phyloP scores from a whole-genome alignment of 2,113 vertebrate species.

The Sula dactylatra region DNA sequence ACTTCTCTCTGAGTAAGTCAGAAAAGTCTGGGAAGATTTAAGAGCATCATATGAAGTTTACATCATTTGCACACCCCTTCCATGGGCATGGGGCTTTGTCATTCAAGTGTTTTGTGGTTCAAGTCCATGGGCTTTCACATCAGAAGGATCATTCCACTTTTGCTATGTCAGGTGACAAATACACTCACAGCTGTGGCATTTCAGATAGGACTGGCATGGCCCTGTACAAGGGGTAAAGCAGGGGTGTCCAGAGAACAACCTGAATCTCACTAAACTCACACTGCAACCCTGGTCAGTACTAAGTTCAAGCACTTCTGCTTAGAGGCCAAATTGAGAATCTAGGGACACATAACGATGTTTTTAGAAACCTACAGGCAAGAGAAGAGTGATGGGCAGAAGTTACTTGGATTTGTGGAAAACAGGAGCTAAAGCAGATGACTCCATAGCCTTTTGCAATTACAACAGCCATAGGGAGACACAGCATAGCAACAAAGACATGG shows the following conservation, averaged over 20 bases:
- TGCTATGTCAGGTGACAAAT: not conserved
- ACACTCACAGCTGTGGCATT: accelerated
- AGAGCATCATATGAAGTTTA: not conserved
- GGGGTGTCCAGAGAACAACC: not conserved
- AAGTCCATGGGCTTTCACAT: not conserved
- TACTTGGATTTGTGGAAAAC: not conserved
- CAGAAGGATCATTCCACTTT: not conserved
- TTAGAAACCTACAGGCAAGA: not conserved
- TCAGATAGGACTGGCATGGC: not conserved
- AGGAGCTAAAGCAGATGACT: not conserved
- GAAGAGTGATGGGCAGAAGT: not conserved
- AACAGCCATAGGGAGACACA: not conserved
- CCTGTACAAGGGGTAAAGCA: not conserved
- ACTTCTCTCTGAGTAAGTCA: not conserved
- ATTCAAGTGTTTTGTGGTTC: not conserved
- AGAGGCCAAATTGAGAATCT: not conserved
- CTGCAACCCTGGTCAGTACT: not conserved
- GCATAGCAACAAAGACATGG: not conserved
- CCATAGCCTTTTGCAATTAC: not conserved
- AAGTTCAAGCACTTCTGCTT: not conserved
- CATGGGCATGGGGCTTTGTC: not conserved
- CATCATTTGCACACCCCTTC: not conserved
- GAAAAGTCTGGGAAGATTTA: not conserved
- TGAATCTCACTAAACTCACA: not conserved
- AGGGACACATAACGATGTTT: not conserved